A percentile compares a stretch with the other conserved stretches of the same genome.
These are phyloP conservation scores for Scaptomyza reducta DNA, from an alignment of 2,888 invertebrate genomes.

Conservation along the genomic window DNA sequence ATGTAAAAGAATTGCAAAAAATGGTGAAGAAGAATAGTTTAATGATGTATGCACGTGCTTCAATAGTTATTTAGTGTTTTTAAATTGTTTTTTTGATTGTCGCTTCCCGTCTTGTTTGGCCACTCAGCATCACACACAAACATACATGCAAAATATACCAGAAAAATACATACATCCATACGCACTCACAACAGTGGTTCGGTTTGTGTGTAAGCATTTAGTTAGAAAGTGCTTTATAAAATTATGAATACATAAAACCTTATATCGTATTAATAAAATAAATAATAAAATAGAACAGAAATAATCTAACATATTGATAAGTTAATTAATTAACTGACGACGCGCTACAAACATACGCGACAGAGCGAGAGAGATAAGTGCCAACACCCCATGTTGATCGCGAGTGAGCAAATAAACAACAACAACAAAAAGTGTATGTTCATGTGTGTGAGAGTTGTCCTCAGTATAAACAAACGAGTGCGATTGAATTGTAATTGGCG, in stretches of 20 bases:
- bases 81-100: conserved; percentile 47
- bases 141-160: conserved; percentile 39
- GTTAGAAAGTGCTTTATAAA: conserved; percentile 48
- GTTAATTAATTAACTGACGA: conserved; percentile 47
- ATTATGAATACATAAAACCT: conserved; percentile 34
- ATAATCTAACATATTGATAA: conserved; percentile 41
- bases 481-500: conserved; percentile 61
- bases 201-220: conserved; percentile 58
- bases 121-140: conserved; percentile 68
- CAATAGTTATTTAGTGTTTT: conserved; percentile 51
- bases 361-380: conserved; percentile 56
- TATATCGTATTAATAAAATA: conserved; percentile 19
- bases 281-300: conserved; percentile 36
- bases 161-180: conserved; percentile 48
- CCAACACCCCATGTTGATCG: conserved; percentile 70
- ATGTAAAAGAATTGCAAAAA: conserved; percentile 61
- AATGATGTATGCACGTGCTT: conserved; percentile 58
- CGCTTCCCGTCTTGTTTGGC: conserved; percentile 54
- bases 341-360: conserved; percentile 43
- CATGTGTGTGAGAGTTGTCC: conserved; percentile 37
- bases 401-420: conserved; percentile 64
- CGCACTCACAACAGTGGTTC: conserved; percentile 37
- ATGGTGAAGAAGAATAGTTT: conserved; percentile 32
- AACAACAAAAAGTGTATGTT: conserved; percentile 24
- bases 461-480: conserved; percentile 69